phyloP scores from a whole-genome alignment of 2,888 invertebrate species.

The Halictus quadricinctus region DNA sequence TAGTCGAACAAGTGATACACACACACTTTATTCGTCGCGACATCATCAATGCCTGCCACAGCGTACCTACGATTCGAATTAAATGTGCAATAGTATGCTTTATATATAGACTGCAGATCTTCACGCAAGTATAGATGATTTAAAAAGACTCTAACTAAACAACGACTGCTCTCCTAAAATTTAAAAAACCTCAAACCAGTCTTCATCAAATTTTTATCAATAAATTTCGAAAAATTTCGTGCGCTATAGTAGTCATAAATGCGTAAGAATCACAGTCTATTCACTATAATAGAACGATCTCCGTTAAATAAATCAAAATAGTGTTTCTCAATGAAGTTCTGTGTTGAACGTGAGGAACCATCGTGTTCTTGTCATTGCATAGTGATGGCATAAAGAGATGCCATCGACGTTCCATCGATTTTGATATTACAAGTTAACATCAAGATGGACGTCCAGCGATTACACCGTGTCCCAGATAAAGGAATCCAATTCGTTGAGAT shows the following conservation, averaged over 20 bases:
- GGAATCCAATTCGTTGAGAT: slow-evolving; percentile 29
- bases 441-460: background rate
- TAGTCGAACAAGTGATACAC: slow-evolving; percentile 21
- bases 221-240: background rate
- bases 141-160: background rate
- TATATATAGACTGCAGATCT: background rate
- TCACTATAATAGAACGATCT: slow-evolving; percentile 27
- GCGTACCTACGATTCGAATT: slow-evolving; percentile 27
- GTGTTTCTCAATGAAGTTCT: slow-evolving; percentile 8
- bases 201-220: background rate
- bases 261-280: background rate
- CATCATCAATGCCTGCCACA: slow-evolving; percentile 7
- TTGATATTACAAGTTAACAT: slow-evolving; percentile 22
- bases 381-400: slow-evolving; percentile 1
- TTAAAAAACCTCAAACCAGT: background rate
- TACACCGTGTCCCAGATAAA: background rate
- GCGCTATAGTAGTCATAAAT: background rate
- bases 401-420: background rate
- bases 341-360: slow-evolving; percentile 43
- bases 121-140: background rate
- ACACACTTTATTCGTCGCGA: slow-evolving; percentile 11
- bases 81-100: slow-evolving; percentile 39
- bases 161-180: background rate
- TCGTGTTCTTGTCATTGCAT: slow-evolving; percentile 3
- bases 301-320: slow-evolving; percentile 30